Evolutionary conservation across 2,888 invertebrate genomes (phyloP).

Genomic region (Ophioninae sp.): DNA sequence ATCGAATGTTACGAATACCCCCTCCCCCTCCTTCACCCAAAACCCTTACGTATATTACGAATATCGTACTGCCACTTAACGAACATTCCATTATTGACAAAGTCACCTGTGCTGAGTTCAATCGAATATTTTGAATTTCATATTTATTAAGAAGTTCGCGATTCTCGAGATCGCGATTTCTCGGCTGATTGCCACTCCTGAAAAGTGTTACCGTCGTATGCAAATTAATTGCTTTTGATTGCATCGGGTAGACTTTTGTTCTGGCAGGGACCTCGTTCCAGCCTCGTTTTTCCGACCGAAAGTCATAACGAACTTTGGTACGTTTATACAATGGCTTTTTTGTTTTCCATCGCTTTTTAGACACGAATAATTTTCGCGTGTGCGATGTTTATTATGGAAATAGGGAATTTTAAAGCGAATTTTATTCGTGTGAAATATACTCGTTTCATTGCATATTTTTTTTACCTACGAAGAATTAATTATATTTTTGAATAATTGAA

Average conservation of each 20-base stretch:
- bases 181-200: background rate
- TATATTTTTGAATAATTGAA: background rate
- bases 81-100: background rate
- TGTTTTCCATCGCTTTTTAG: background rate
- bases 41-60: background rate
- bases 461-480: background rate
- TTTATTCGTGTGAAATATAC: background rate
- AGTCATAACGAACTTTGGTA: background rate
- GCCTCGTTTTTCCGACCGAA: background rate
- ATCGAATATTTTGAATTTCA: background rate
- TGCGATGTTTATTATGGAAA: background rate
- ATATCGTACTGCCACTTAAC: background rate
- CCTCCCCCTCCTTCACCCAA: no score
- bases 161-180: background rate
- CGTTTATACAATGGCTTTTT: background rate
- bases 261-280: background rate
- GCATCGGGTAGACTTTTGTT: background rate
- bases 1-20: no score
- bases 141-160: conserved; percentile 1
- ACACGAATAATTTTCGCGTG: background rate
- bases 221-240: conserved; percentile 20
- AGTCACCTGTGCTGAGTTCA: background rate
- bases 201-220: background rate
- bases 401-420: background rate
- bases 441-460: background rate